Base-by-base conservation (phyloP, 2,797 vertebrate genomes). In the Sphaeramia orbicularis region DNA sequence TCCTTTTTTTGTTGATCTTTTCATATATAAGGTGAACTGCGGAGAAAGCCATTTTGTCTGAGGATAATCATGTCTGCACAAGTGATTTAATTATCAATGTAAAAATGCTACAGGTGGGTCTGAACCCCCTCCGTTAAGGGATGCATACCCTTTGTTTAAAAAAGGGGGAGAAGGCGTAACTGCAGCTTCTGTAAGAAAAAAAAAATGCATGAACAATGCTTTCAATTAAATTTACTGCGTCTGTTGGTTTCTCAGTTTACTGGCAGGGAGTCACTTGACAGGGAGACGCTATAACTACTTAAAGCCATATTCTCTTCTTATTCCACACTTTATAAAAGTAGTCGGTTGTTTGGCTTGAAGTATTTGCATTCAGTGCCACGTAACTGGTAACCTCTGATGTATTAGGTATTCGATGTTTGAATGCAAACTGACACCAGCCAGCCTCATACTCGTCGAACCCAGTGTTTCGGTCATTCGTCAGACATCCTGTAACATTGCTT, bases 261-360 rank as follows among this genome's bases (percentile, higher is more conserved):
- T 80, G 68, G 74, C 77, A 83, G 86, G 84, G 68, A 90, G 84
- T 90, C 73, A 83, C 74, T 83, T 47, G 71, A 89, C 80, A 81
- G 90, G 89, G 90, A 90, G 73, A 73, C 72, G 74, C 73, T 88
- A 45, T 68, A 89, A 80, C 81, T 63, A 78, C 82, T 88, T 87
- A 88, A 93, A 94, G 93, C 93, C 92, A 94, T 94, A 93, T 87
- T 89, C 72, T 87, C 78, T 86, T 84, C 84, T 80, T 88, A 87
- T 83, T 86, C 85, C 81, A 89, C 85, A 79, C 84, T 86, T 85
- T 75, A 72, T 81, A 64, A 64, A 58, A 65, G 77, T 77, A 30
- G 56, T 67, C 54, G 14, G 57, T 75, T 10, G 61, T 68, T 80
- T 72, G 74, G 74, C 73, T 86, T 54, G 41, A 76, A 41, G 78